Evolutionary conservation across 2,888 invertebrate genomes (phyloP).

Genomic region (Drosophila demipolita): DNA sequence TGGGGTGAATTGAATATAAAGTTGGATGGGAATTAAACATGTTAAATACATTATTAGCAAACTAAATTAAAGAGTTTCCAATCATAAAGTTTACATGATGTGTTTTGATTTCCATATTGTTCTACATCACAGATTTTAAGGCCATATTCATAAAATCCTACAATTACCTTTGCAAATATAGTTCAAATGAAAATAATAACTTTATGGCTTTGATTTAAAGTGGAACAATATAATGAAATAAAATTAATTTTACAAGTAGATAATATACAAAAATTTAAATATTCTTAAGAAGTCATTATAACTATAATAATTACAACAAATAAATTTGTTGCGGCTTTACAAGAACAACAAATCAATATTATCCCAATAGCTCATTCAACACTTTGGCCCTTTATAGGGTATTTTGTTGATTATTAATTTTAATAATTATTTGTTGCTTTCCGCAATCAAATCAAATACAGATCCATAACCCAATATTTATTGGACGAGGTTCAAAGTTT

Average conservation of each 20-base stretch:
- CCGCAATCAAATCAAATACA: not conserved
- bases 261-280: not conserved
- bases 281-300: not conserved
- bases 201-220: no score
- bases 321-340: not conserved
- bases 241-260: not conserved
- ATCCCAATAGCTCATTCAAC: not conserved
- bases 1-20: not conserved
- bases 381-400: not conserved
- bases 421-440: constrained; percentile 5
- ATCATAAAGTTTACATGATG: not conserved
- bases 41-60: not conserved
- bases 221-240: not conserved
- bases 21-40: not conserved
- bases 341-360: not conserved
- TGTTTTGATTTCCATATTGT: not conserved
- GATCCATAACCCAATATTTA: not conserved
- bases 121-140: no score
- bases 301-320: not conserved
- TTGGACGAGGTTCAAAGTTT: constrained; percentile 1
- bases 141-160: no score
- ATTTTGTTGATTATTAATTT: not conserved
- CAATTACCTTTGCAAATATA: not conserved
- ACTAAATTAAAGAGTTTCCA: not conserved
- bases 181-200: not conserved